These are phyloP conservation scores for Hymenopus coronatus DNA, from an alignment of 2,888 invertebrate species.

Conservation along the genomic window DNA sequence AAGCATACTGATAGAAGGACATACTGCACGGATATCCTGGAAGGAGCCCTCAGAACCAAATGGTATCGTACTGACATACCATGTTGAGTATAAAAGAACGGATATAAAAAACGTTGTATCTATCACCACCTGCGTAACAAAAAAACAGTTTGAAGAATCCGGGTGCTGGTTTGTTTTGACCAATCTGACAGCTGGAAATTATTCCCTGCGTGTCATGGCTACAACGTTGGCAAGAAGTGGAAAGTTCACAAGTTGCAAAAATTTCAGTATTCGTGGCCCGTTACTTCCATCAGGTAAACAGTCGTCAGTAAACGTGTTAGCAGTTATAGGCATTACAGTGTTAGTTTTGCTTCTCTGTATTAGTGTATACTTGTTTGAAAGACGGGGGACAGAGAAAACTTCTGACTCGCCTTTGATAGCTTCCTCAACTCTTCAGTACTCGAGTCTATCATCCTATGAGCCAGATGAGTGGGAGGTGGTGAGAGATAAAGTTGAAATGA, in stretches of 20 bases:
- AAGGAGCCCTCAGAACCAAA: slow-evolving; percentile 60
- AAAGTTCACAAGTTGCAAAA: slow-evolving; percentile 4
- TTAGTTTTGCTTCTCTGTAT: background rate
- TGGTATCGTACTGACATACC: slow-evolving; percentile 62
- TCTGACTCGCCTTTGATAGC: slow-evolving; percentile 43
- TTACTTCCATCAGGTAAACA: background rate
- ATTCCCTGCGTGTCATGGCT: slow-evolving; percentile 72
- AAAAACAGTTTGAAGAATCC: slow-evolving; percentile 38
- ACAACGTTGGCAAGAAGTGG: slow-evolving; percentile 75
- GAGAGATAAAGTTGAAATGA: slow-evolving; percentile 56
- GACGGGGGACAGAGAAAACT: background rate
- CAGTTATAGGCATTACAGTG: background rate
- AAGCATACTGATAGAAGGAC: slow-evolving; percentile 37
- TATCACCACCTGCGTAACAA: slow-evolving; percentile 51
- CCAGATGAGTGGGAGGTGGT: slow-evolving; percentile 72
- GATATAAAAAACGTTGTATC: slow-evolving; percentile 33
- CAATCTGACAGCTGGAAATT: slow-evolving; percentile 69
- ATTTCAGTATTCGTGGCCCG: background rate
- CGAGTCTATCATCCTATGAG: slow-evolving; percentile 47
- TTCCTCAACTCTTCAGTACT: slow-evolving; percentile 62
- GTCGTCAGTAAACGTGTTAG: background rate
- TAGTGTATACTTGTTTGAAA: background rate
- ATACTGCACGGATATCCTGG: slow-evolving; percentile 51
- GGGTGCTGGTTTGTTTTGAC: slow-evolving; percentile 35
- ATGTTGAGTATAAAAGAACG: slow-evolving; percentile 51